These are phyloP conservation scores for Drosophila burlai DNA, from an alignment of 1,140 invertebrate genomes.

Conservation along the genomic window DNA sequence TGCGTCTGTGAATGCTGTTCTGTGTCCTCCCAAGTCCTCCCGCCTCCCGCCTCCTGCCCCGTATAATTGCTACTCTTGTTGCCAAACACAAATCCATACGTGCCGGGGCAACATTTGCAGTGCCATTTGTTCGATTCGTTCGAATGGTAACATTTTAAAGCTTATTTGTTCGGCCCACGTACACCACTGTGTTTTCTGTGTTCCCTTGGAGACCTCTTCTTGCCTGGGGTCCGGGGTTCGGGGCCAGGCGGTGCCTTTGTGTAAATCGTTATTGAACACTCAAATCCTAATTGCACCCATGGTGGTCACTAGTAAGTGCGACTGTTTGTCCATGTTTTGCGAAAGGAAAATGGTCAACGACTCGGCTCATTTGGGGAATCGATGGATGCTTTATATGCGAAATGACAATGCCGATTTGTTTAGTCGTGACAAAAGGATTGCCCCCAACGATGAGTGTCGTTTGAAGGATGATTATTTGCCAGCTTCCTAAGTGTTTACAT, in stretches of 20 bases:
- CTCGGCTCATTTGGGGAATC: constrained; percentile 25
- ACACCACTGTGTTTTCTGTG: neutral
- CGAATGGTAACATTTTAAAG: constrained; percentile 73
- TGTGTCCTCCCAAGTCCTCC: constrained; percentile 1
- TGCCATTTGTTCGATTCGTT: constrained; percentile 61
- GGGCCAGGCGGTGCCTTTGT: constrained; percentile 35
- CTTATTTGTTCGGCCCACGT: constrained; percentile 61
- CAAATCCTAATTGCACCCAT: constrained; percentile 76
- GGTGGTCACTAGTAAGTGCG: constrained; percentile 60
- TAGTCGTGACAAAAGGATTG: constrained; percentile 46
- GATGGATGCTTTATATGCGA: constrained; percentile 22
- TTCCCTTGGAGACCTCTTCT: constrained; percentile 21
- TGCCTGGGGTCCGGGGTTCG: too few relatives aligned
- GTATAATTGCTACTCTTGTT: constrained; percentile 39
- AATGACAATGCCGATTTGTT: constrained; percentile 61
- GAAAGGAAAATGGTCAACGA: constrained; percentile 58
- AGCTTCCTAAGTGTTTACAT: neutral
- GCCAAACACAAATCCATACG: constrained; percentile 44
- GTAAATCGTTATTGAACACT: constrained; percentile 81
- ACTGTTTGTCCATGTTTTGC: constrained; percentile 44
- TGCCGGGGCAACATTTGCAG: constrained; percentile 51
- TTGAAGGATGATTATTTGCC: constrained; percentile 7
- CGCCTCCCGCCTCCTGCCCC: constrained; percentile 6
- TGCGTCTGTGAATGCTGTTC: constrained; percentile 24
- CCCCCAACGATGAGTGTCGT: constrained; percentile 24